Evolutionary conservation across 2,888 invertebrate genomes (phyloP), one percentile per base, ranked within the genome.

Genomic region (Myopa testacea): DNA sequence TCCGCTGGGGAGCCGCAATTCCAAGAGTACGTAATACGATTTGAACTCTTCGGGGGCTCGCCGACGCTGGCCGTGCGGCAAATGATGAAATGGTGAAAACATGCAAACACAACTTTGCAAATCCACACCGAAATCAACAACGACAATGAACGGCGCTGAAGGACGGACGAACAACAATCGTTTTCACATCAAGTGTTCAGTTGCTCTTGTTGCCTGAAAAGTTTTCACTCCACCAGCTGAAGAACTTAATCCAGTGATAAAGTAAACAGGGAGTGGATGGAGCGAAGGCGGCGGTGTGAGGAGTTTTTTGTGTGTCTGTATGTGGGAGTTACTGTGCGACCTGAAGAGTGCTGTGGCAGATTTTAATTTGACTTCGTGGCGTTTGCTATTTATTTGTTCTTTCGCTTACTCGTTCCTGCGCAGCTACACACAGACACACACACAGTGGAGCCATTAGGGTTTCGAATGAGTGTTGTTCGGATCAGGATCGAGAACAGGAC

Each of bases 361-460:
- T 75, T 80, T 78, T 78, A 78, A 77, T 80, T 80, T 78, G 77
- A 78, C 77, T 78, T 73, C 60, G 74, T 73, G 70, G 69, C 72
- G 72, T 76, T 72, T 76, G 70, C 38, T 70, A 58, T 26, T 77
- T 71, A 40, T 65, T 65, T 63, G 58, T 45, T 68, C 58, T 38
- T 69, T 60, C 40, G 65, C 26, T 55, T 50, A n/a, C 58, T 37
- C 71, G 37, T 10, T 58, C 60, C 16, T 45, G 19, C 45, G 26
- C 62, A 55, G 10, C 1, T 6, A 70, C 50, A 37, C n/a, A 38
- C 58, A 70, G 34, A n/a, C 63, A 63, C 50, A n/a, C 63, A 50
- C 34, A 45, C 14, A 12, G 4, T 4, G 4, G n/a, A 62, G 34
- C 34, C 62, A 34, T 19, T 62, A 10, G 19, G n/a, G 26, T 26